Evolutionary conservation across 2,888 invertebrate species (phyloP).

Genomic region (Sarcophaga carnaria): DNA sequence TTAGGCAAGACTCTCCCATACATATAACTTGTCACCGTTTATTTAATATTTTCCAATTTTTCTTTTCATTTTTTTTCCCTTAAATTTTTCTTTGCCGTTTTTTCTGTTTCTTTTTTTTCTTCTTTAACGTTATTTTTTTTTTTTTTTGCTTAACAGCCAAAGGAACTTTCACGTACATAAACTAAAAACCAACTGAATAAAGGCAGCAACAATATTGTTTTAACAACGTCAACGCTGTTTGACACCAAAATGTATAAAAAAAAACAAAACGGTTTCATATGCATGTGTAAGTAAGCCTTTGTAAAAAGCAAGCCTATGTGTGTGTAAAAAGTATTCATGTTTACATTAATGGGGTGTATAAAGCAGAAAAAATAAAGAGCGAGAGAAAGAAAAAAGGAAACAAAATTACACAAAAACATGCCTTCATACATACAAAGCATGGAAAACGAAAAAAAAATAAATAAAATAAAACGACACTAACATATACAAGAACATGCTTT

Average conservation of each 20-base stretch:
- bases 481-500: background rate
- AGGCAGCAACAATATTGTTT: conserved; percentile 63
- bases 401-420: background rate
- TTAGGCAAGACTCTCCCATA: conserved; percentile 30
- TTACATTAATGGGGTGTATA: conserved; percentile 43
- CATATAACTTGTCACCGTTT: conserved; percentile 13
- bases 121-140: conserved; percentile 6
- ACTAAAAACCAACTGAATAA: conserved; percentile 34
- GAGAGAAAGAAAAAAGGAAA: too few relatives aligned
- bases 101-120: conserved; percentile 33
- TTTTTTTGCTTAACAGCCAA: conserved; percentile 7
- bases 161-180: conserved; percentile 31
- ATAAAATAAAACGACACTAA: background rate
- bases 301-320: background rate
- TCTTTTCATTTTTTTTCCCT: conserved; percentile 19
- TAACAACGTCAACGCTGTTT: conserved; percentile 66
- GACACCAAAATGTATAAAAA: conserved; percentile 55
- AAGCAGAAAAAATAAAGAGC: conserved; percentile 12
- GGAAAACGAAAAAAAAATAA: background rate
- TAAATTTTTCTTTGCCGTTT: conserved; percentile 1
- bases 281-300: background rate
- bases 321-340: conserved; percentile 9
- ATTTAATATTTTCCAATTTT: conserved; percentile 60
- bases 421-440: background rate
- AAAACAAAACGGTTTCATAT: background rate